Percentiles rank a stretch among this genome's conserved stretches.
Evolutionary conservation across 2,888 invertebrate species (phyloP).

Genomic region (Scelioninae gen. 1): DNA sequence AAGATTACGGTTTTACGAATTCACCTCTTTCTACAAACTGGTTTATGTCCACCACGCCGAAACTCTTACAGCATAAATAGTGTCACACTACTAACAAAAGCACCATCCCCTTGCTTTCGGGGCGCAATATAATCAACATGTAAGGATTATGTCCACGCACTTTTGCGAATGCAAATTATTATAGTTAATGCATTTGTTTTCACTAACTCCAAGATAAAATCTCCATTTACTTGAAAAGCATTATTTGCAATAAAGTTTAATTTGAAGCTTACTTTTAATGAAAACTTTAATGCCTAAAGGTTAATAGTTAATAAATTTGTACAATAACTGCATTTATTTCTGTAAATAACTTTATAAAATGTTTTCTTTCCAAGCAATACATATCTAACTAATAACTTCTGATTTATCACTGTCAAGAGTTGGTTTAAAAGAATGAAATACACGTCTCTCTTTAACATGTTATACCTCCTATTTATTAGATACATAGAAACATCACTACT

Average conservation of each 20-base stretch:
- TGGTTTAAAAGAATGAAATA: slow-evolving; percentile 3
- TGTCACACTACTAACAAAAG: slow-evolving; percentile 64
- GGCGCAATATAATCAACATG: slow-evolving; percentile 62
- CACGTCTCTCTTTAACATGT: background rate
- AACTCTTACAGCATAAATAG: slow-evolving; percentile 67
- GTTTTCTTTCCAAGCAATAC: background rate
- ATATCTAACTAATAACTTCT: background rate
- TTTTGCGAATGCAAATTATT: slow-evolving; percentile 50
- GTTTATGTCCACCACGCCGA: slow-evolving; percentile 70
- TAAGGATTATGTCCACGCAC: slow-evolving; percentile 41
- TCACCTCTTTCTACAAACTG: slow-evolving; percentile 77
- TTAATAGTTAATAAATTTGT: background rate
- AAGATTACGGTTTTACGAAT: slow-evolving; percentile 81
- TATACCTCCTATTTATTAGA: background rate
- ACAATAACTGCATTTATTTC: too few relatives aligned
- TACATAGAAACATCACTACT: background rate
- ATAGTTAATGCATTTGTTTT: slow-evolving; percentile 41
- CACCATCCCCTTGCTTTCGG: slow-evolving; percentile 47
- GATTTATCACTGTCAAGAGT: background rate
- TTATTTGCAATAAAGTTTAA: background rate
- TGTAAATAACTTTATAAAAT: background rate
- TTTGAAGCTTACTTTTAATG: slow-evolving; percentile 20
- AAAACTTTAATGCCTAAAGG: background rate
- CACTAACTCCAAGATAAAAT: slow-evolving; percentile 34
- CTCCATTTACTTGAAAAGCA: slow-evolving; percentile 12